Evolutionary conservation across 1,140 invertebrate species (phyloP).

Genomic region (Scaptomyza pallida): DNA sequence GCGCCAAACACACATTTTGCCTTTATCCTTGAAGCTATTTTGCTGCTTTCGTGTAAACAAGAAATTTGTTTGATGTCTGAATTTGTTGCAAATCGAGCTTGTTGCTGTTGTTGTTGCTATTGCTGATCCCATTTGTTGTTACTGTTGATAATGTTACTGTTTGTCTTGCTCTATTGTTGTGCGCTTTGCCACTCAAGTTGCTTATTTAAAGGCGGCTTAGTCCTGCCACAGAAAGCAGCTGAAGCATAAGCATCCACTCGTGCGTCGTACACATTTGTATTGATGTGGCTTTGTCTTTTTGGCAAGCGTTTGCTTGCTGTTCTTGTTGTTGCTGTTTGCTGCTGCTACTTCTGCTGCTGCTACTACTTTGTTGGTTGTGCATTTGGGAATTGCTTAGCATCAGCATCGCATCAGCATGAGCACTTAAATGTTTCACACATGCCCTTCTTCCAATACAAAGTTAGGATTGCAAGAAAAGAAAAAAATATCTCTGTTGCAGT

Average conservation of each 20-base stretch:
- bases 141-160: background rate
- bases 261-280: constrained; percentile 17
- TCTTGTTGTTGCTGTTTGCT: constrained; percentile 29
- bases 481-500: constrained; percentile 26
- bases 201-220: constrained; percentile 10
- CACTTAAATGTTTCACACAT: constrained; percentile 69
- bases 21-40: constrained; percentile 31
- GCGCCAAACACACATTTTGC: constrained; percentile 1
- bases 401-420: constrained; percentile 48
- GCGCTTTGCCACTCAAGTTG: constrained; percentile 19
- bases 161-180: background rate
- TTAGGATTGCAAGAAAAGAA: constrained; percentile 18
- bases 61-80: constrained; percentile 33
- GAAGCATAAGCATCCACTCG: constrained; percentile 1
- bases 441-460: constrained; percentile 8
- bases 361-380: constrained; percentile 42
- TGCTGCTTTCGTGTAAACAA: constrained; percentile 40
- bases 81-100: constrained; percentile 11
- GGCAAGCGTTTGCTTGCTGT: constrained; percentile 20
- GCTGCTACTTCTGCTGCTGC: no score
- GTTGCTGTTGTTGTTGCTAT: constrained; percentile 17
- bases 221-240: background rate
- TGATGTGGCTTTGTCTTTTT: constrained; percentile 19
- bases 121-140: constrained; percentile 9
- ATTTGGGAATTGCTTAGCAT: constrained; percentile 45